Percentiles rank a stretch among this genome's conserved stretches.
Conservation (phyloP, 1,140 invertebrate species). For the Campoletis sonorensis region DNA sequence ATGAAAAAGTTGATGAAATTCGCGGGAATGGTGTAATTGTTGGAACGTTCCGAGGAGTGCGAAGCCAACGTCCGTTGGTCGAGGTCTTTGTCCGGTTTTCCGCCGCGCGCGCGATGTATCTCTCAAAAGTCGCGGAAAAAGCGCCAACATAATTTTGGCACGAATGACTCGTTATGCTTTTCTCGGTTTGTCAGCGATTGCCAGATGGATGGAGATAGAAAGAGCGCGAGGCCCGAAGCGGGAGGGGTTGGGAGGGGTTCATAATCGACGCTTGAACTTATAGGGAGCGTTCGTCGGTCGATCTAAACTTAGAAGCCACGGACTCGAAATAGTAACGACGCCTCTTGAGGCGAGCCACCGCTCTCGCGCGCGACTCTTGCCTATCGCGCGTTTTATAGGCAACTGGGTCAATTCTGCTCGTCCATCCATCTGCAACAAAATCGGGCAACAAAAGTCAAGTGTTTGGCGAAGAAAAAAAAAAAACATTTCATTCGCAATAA, state of each 20-base stretch:
- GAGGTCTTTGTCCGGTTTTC: slow-evolving; percentile 70
- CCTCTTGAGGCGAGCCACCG: slow-evolving; percentile 54
- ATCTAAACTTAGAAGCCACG: slow-evolving; percentile 73
- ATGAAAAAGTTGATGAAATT: neutral
- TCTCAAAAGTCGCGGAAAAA: slow-evolving; percentile 44
- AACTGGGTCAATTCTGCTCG: slow-evolving; percentile 73
- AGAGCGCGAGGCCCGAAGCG: too few species aligned
- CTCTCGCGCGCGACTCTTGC: slow-evolving; percentile 44
- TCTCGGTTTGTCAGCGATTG: slow-evolving; percentile 28
- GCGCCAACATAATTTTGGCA: slow-evolving; percentile 70
- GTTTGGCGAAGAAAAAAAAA: neutral
- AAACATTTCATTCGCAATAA: neutral
- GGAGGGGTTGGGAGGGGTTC: slow-evolving; percentile 57
- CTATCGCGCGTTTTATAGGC: slow-evolving; percentile 73
- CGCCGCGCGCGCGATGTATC: slow-evolving; percentile 53
- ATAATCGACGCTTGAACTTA: slow-evolving; percentile 76
- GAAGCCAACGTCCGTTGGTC: slow-evolving; percentile 38
- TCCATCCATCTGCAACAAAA: slow-evolving; percentile 48
- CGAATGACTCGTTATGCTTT: slow-evolving; percentile 53
- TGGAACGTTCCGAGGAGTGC: neutral
- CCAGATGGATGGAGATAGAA: slow-evolving; percentile 41
- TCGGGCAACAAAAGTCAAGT: neutral
- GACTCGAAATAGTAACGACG: slow-evolving; percentile 71
- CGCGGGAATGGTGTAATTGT: neutral
- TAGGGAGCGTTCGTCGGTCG: slow-evolving; percentile 73